These are phyloP conservation scores for Morone chrysops DNA, from an alignment of 2,113 vertebrate genomes.

Conservation along the genomic window DNA sequence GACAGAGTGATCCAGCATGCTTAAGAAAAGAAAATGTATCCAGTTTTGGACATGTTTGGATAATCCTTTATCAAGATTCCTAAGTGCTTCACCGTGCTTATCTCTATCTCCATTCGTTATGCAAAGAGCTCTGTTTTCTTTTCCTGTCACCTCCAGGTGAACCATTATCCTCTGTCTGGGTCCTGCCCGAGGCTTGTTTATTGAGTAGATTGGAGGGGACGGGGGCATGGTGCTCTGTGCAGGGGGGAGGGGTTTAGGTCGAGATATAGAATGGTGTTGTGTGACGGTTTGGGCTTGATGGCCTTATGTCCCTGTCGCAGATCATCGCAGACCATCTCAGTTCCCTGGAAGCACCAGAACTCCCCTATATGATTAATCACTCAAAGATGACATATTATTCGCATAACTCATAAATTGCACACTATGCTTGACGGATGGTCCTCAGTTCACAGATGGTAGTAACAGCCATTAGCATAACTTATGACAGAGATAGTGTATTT, in stretches of 20 bases:
- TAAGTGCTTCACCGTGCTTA: conserved; percentile 74
- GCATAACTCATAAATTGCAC: conserved; percentile 62
- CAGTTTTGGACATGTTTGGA: conserved; percentile 68
- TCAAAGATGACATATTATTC: conserved; percentile 63
- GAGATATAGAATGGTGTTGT: conserved; percentile 57
- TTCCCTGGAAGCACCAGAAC: conserved; percentile 44
- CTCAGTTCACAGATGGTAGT: conserved; percentile 76
- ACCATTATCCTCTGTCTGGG: conserved; percentile 78
- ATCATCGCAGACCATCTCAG: conserved; percentile 13
- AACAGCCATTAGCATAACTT: conserved; percentile 79
- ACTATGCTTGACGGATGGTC: conserved; percentile 68
- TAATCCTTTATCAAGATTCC: conserved; percentile 76
- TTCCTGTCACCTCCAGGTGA: conserved; percentile 82
- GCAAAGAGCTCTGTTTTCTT: conserved; percentile 81
- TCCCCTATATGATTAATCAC: conserved; percentile 51
- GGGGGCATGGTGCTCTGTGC: conserved; percentile 24
- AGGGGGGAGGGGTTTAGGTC: conserved; percentile 34
- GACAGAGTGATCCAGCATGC: conserved; percentile 19
- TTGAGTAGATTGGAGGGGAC: conserved; percentile 71
- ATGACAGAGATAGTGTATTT: conserved; percentile 73
- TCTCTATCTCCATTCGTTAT: conserved; percentile 77
- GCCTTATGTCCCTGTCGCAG: conserved; percentile 41
- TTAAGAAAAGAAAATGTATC: conserved; percentile 53
- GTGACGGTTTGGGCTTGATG: conserved; percentile 57
- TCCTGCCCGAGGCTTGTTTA: conserved; percentile 76